A percentile compares a stretch with the other conserved stretches of the same genome.
Evolutionary conservation across 2,113 vertebrate species (phyloP).

Genomic region (Centropristis striata): DNA sequence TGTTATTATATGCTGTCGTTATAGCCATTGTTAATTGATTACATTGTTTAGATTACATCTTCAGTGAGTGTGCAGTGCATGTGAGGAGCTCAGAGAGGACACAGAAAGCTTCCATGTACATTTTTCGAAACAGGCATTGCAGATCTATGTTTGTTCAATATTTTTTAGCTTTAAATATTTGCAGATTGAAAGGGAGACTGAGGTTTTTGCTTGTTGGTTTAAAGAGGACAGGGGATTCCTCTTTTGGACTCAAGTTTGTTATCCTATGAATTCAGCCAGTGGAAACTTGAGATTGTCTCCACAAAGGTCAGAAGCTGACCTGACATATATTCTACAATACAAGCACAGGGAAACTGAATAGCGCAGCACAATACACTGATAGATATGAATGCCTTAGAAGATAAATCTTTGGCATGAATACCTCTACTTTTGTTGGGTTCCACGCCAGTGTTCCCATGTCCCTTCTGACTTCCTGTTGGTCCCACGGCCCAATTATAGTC

Average conservation of each 20-base stretch:
- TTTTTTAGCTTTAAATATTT: slow-evolving; percentile 57
- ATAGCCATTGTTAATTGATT: slow-evolving; percentile 66
- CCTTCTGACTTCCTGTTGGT: too few relatives aligned
- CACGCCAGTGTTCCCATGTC: not conserved
- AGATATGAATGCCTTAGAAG: slow-evolving; percentile 3
- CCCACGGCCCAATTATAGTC: too few relatives aligned
- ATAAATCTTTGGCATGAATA: slow-evolving; percentile 28
- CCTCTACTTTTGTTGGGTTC: not conserved
- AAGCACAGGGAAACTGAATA: slow-evolving; percentile 33
- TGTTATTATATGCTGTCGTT: slow-evolving; percentile 70
- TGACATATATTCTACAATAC: slow-evolving; percentile 49
- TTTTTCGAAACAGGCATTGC: slow-evolving; percentile 6
- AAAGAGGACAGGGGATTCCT: slow-evolving; percentile 48
- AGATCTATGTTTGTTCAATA: slow-evolving; percentile 30
- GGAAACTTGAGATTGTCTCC: slow-evolving; percentile 61
- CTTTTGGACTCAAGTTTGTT: slow-evolving; percentile 51
- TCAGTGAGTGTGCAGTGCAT: slow-evolving; percentile 4
- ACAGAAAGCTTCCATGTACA: slow-evolving; percentile 14
- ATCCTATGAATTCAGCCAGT: slow-evolving; percentile 36
- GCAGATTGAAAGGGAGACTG: slow-evolving; percentile 28
- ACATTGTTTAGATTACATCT: slow-evolving; percentile 55
- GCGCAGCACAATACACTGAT: slow-evolving; percentile 21
- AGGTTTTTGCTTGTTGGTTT: slow-evolving; percentile 53
- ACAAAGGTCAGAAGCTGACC: slow-evolving; percentile 57
- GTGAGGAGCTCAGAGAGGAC: not conserved